Evolutionary conservation across 2,113 vertebrate genomes (phyloP).

Genomic region (Eretmochelys imbricata): DNA sequence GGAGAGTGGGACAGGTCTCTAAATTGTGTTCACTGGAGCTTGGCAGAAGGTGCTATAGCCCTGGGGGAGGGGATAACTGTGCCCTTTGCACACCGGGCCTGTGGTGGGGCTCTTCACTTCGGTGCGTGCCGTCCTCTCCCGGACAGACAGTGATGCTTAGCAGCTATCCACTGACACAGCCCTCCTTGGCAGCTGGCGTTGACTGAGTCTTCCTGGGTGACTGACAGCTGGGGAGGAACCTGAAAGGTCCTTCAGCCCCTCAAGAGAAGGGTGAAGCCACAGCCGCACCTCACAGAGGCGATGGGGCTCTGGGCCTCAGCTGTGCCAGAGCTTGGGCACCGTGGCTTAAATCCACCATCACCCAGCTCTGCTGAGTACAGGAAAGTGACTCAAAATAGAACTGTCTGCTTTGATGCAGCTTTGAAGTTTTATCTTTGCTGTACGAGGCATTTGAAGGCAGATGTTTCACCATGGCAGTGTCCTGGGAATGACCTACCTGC

Average conservation of each 20-base stretch:
- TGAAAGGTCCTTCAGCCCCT: no score
- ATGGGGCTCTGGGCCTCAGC: neutral
- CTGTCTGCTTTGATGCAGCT: neutral
- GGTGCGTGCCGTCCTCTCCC: neutral
- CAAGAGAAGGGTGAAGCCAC: no score
- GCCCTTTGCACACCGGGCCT: no score
- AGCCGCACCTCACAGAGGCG: no score
- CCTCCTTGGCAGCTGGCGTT: no score
- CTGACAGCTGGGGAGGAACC: no score
- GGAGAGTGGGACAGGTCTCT: no score
- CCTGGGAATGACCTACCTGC: neutral
- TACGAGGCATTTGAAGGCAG: neutral
- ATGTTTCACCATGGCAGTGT: neutral
- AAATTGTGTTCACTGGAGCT: no score
- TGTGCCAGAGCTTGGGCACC: neutral
- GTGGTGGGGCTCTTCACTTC: neutral
- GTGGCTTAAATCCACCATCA: neutral
- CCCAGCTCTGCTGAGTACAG: neutral
- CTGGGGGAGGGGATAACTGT: no score
- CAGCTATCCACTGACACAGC: no score
- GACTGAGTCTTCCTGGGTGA: no score
- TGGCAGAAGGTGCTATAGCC: no score
- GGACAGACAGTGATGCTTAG: neutral
- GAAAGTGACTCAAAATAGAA: neutral
- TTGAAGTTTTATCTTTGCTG: neutral